These are phyloP conservation scores for Pipa parva DNA, from an alignment of 2,113 vertebrate genomes.

Conservation along the genomic window DNA sequence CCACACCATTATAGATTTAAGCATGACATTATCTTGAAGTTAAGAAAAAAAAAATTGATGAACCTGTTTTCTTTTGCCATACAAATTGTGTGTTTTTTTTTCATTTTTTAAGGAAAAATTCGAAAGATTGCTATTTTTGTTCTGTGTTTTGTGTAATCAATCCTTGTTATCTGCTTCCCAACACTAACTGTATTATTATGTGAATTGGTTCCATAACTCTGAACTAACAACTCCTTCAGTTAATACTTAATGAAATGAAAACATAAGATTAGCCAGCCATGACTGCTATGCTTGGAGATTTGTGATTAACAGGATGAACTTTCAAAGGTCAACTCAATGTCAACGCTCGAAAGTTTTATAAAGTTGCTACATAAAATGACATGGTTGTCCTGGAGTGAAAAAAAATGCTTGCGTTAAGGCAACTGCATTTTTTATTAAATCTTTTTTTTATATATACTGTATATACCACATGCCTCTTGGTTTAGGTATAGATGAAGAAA, in stretches of 20 bases:
- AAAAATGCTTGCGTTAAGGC: too few species aligned
- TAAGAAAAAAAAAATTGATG: too few species aligned
- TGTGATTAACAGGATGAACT: slow-evolving; percentile 80
- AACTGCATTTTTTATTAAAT: too few species aligned
- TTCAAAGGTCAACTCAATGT: slow-evolving; percentile 81
- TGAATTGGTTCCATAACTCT: slow-evolving; percentile 25
- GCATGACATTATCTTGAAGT: too few species aligned
- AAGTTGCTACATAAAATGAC: slow-evolving; percentile 20
- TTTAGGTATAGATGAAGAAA: too few species aligned
- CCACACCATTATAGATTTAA: too few species aligned
- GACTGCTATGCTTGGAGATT: slow-evolving; percentile 64
- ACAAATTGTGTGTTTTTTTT: too few species aligned
- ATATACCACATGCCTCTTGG: too few species aligned
- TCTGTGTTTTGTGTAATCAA: neutral
- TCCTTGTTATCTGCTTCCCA: slow-evolving; percentile 8
- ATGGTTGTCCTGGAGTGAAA: neutral
- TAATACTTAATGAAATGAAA: slow-evolving; percentile 49
- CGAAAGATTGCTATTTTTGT: too few species aligned
- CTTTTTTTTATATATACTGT: too few species aligned
- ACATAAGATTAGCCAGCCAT: slow-evolving; percentile 71
- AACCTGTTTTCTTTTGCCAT: too few species aligned
- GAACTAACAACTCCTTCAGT: slow-evolving; percentile 35
- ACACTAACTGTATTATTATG: slow-evolving; percentile 18
- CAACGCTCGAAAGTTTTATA: slow-evolving; percentile 57
- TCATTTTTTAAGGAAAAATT: too few species aligned